These are phyloP conservation scores for Calycopis cecrops DNA, from an alignment of 1,140 invertebrate genomes.

Conservation along the genomic window DNA sequence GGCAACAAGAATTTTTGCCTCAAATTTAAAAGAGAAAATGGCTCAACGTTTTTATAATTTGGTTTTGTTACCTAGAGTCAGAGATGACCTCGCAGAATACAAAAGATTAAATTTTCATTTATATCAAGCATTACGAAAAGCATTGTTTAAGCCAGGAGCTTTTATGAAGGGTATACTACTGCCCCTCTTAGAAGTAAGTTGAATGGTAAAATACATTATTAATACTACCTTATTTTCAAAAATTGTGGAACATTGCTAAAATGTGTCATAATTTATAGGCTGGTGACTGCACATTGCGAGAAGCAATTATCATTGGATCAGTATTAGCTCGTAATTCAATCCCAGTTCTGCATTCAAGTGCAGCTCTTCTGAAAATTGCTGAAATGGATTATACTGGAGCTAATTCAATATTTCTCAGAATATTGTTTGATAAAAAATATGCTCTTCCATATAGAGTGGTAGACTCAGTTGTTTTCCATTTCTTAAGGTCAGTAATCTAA, in stretches of 20 bases:
- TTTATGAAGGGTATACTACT: slow-evolving; percentile 99
- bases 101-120: slow-evolving; percentile 98
- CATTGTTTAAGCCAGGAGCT: slow-evolving; percentile 97
- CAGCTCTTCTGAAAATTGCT: slow-evolving; percentile 95
- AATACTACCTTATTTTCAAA: background rate
- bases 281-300: slow-evolving; percentile 94
- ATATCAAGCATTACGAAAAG: slow-evolving; percentile 93
- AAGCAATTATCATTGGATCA: slow-evolving; percentile 96
- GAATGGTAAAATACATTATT: background rate
- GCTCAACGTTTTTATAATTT: slow-evolving; percentile 97
- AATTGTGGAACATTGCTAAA: too few relatives aligned
- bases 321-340: slow-evolving; percentile 94
- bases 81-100: slow-evolving; percentile 97
- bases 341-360: slow-evolving; percentile 96
- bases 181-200: slow-evolving; percentile 86
- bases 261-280: slow-evolving; percentile 73
- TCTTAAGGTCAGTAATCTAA: slow-evolving; percentile 80
- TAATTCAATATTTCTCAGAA: slow-evolving; percentile 95
- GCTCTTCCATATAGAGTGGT: slow-evolving; percentile 96
- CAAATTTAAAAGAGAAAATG: slow-evolving; percentile 97
- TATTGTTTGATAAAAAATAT: slow-evolving; percentile 98
- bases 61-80: slow-evolving; percentile 91
- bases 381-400: slow-evolving; percentile 99
- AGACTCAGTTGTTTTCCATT: slow-evolving; percentile 97
- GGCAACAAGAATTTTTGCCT: slow-evolving; percentile 95